Evolutionary conservation across 1,140 invertebrate genomes (phyloP).

Genomic region (Heliothis virescens): DNA sequence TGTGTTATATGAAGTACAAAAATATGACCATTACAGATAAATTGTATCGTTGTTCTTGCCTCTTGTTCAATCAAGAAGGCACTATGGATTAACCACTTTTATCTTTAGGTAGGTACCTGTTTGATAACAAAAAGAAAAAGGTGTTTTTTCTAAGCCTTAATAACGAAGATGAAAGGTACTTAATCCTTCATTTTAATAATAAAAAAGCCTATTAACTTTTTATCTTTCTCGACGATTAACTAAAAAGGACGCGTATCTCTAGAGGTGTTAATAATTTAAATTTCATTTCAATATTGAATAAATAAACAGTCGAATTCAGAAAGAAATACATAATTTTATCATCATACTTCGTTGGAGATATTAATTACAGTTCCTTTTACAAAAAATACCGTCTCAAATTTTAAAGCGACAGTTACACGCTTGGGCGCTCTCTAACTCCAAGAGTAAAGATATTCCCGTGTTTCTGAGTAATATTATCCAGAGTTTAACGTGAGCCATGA

Average conservation of each 20-base stretch:
- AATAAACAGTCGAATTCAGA: conserved; percentile 11
- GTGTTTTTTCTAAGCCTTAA: too few relatives aligned
- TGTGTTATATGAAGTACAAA: too few relatives aligned
- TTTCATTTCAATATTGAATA: conserved; percentile 6
- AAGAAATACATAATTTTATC: conserved; percentile 7
- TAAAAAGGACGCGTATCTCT: not conserved
- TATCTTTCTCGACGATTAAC: not conserved
- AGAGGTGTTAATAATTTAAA: not conserved
- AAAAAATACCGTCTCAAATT: not conserved
- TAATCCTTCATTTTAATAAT: too few relatives aligned
- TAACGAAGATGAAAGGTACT: too few relatives aligned
- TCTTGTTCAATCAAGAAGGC: too few relatives aligned
- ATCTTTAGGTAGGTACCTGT: too few relatives aligned
- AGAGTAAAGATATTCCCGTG: conserved; percentile 9
- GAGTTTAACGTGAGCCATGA: conserved; percentile 13
- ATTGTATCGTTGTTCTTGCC: too few relatives aligned
- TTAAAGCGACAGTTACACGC: conserved; percentile 7
- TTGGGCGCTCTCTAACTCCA: conserved; percentile 15
- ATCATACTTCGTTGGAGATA: conserved; percentile 20
- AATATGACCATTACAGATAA: too few relatives aligned
- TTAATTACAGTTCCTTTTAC: conserved; percentile 15
- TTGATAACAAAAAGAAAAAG: too few relatives aligned
- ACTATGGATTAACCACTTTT: too few relatives aligned
- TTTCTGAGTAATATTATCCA: not conserved
- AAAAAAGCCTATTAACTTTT: not conserved